A percentile compares a stretch with the other conserved stretches of the same genome.
Conservation (phyloP, 2,113 vertebrate species). For the Paramormyrops kingsleyae region DNA sequence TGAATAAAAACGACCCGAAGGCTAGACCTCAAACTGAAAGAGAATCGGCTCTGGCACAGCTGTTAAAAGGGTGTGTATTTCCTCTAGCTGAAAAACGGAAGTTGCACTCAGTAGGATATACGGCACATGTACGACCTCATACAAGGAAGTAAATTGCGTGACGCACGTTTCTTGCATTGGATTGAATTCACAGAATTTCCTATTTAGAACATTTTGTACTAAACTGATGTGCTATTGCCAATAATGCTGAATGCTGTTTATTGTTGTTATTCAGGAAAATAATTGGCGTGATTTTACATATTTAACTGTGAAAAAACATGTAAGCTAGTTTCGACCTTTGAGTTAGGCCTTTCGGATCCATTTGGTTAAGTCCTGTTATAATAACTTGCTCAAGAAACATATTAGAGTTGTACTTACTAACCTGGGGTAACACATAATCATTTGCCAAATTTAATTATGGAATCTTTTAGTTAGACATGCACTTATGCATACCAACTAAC, state of each 20-base stretch:
- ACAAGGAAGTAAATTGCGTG: conserved; percentile 9
- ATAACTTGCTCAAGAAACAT: background rate
- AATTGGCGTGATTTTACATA: background rate
- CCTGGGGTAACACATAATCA: background rate
- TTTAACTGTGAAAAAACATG: background rate
- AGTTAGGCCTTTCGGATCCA: background rate
- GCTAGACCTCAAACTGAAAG: background rate
- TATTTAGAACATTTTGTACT: background rate
- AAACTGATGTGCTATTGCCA: background rate
- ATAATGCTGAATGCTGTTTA: background rate
- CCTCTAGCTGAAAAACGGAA: conserved; percentile 6
- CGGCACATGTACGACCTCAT: background rate
- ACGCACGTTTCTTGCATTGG: background rate
- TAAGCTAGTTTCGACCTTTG: background rate
- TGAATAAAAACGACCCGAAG: background rate
- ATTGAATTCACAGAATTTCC: background rate
- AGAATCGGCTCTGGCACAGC: background rate
- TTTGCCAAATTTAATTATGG: background rate
- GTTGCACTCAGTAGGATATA: background rate
- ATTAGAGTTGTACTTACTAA: background rate
- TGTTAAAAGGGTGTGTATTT: background rate
- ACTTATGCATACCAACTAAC: background rate
- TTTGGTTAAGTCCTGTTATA: background rate
- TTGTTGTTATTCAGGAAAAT: background rate
- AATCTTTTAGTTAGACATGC: background rate